A percentile compares a stretch with the other conserved stretches of the same genome.
Conservation (phyloP, 2,888 invertebrate genomes). For the Tinea trinotella region DNA sequence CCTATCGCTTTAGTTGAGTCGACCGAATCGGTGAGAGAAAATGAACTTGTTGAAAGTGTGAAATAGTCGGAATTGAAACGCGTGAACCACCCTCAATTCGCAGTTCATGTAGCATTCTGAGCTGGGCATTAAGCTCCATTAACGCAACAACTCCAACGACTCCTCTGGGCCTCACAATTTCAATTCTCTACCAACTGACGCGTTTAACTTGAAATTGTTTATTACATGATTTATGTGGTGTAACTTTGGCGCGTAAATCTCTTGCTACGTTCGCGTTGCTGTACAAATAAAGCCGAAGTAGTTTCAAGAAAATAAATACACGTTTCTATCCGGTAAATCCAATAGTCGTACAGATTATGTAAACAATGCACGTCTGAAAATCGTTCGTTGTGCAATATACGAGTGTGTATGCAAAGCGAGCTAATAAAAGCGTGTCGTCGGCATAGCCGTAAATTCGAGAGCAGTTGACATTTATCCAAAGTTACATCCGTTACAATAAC, state of each 20-base stretch:
- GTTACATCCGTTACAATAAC: constrained; percentile 69
- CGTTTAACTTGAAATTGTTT: constrained; percentile 1
- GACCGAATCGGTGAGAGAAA: constrained; percentile 36
- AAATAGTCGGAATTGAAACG: constrained; percentile 12
- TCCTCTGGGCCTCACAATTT: constrained; percentile 15
- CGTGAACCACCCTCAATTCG: background rate
- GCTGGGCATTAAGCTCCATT: constrained; percentile 11
- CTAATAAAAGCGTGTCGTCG: constrained; percentile 58
- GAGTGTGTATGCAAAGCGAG: constrained; percentile 57
- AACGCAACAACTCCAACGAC: constrained; percentile 17
- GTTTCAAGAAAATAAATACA: constrained; percentile 1
- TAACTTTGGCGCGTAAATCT: background rate
- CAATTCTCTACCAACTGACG: constrained; percentile 9
- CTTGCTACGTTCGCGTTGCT: background rate
- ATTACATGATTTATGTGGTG: background rate
- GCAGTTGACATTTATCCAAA: constrained; percentile 69
- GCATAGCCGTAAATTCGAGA: constrained; percentile 58
- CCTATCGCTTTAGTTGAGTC: constrained; percentile 35
- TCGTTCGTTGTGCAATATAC: constrained; percentile 17
- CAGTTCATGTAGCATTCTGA: constrained; percentile 12
- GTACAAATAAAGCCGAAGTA: background rate
- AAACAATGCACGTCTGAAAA: constrained; percentile 17
- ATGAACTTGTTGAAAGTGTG: constrained; percentile 31
- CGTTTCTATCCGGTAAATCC: constrained; percentile 1
- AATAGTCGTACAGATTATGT: constrained; percentile 4